Percentiles rank a stretch among this genome's conserved stretches.
phyloP scores from a whole-genome alignment of 2,113 vertebrate genomes.

The Sapajus apella region DNA sequence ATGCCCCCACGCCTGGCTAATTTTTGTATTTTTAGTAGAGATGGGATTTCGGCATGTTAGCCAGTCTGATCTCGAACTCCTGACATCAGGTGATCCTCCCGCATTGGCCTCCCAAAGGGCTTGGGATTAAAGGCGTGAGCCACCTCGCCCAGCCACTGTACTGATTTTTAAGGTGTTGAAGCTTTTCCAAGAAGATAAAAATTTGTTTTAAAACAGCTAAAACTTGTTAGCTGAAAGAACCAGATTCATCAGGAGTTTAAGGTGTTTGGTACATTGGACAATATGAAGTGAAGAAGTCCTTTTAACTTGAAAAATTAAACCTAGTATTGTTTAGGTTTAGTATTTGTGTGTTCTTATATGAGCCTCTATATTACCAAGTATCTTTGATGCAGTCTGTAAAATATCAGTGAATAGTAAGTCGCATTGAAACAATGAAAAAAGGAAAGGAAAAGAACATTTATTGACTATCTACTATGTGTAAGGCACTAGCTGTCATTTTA shows the following conservation, averaged over 20 bases:
- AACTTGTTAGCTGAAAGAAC: not conserved
- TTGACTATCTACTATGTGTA: not conserved
- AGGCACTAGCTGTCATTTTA: not conserved
- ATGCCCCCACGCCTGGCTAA: no score
- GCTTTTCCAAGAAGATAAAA: not conserved
- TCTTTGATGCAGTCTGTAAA: constrained; percentile 1
- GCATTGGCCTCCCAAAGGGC: no score
- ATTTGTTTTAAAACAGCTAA: constrained; percentile 16
- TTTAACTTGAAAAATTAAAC: constrained; percentile 41
- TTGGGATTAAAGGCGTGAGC: no score
- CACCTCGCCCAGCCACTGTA: not conserved
- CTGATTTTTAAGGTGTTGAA: not conserved
- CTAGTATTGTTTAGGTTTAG: not conserved
- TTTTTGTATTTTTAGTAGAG: no score
- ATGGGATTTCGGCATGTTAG: no score
- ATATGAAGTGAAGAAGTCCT: not conserved
- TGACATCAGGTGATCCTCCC: no score
- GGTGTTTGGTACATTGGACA: not conserved
- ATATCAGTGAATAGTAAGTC: not conserved
- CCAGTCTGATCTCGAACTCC: no score
- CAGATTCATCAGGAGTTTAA: not conserved
- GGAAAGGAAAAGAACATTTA: not conserved
- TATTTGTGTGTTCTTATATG: not conserved
- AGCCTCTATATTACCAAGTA: not conserved
- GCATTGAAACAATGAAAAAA: not conserved